These are phyloP conservation scores for Hyla sarda DNA, from an alignment of 2,113 vertebrate genomes.

Conservation along the genomic window DNA sequence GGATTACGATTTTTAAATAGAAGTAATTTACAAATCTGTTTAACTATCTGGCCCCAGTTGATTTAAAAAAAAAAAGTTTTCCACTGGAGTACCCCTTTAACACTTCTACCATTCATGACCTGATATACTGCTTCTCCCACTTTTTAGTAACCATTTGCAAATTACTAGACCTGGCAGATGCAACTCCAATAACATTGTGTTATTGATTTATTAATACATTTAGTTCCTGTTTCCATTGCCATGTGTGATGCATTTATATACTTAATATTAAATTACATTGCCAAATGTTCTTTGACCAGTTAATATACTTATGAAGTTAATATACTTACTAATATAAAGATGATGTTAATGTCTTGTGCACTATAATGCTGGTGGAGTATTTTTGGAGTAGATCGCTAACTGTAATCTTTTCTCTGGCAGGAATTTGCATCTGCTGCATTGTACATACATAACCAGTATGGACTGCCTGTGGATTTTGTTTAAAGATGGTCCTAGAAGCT, in stretches of 20 bases:
- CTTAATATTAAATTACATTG: not conserved
- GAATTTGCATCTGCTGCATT: not conserved
- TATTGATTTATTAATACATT: not conserved
- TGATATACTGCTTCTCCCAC: not conserved
- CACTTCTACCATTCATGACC: not conserved
- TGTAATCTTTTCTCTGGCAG: not conserved
- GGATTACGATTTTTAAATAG: too few relatives aligned
- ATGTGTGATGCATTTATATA: not conserved
- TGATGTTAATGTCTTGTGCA: not conserved
- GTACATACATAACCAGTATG: not conserved
- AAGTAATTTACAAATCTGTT: too few relatives aligned
- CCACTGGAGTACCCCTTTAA: too few relatives aligned
- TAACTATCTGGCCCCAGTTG: too few relatives aligned
- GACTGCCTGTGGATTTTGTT: conserved; percentile 15
- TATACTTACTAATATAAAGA: not conserved
- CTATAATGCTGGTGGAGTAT: not conserved
- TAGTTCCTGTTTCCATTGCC: not conserved
- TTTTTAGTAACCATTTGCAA: not conserved
- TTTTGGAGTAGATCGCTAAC: not conserved
- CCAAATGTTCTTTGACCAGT: not conserved
- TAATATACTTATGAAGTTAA: not conserved
- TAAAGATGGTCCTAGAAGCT: not conserved
- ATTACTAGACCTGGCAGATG: not conserved
- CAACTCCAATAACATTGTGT: not conserved
- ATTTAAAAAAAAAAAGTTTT: too few relatives aligned